A percentile compares a stretch with the other conserved stretches of the same genome.
Conservation (phyloP, 2,888 invertebrate genomes). For the Cosmorhoe ocellata region DNA sequence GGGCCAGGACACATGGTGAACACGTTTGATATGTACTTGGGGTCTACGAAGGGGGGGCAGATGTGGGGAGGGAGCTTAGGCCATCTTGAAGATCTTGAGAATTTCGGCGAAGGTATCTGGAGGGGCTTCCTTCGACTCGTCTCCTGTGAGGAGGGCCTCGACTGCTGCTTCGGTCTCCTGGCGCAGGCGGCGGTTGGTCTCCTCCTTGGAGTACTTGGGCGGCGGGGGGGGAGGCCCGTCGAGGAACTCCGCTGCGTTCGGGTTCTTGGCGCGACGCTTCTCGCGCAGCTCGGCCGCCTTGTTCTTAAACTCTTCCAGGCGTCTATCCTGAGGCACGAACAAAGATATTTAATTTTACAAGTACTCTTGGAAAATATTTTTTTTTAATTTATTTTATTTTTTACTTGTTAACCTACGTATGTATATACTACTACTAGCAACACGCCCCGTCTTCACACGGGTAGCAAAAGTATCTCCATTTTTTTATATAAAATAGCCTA, state of each 20-base stretch:
- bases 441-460: too few relatives aligned
- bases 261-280: constrained; percentile 6
- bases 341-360: too few relatives aligned
- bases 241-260: constrained; percentile 1
- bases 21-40: constrained; percentile 5
- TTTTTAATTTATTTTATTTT: too few relatives aligned
- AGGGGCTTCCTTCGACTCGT: constrained; percentile 4
- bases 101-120: not conserved
- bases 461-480: too few relatives aligned
- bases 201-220: constrained; percentile 6
- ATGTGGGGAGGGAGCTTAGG: not conserved
- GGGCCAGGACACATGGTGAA: not conserved
- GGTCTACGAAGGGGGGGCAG: not conserved
- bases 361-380: too few relatives aligned
- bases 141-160: constrained; percentile 13
- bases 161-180: constrained; percentile 15
- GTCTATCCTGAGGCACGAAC: constrained; percentile 3
- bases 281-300: not conserved
- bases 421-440: too few relatives aligned
- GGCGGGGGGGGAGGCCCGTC: not conserved
- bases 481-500: too few relatives aligned
- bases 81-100: not conserved
- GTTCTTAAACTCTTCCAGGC: constrained; percentile 8
- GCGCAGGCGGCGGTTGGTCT: constrained; percentile 1
- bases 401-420: not conserved